phyloP scores from a whole-genome alignment of 2,888 invertebrate species.

The Ophioninae sp. region DNA sequence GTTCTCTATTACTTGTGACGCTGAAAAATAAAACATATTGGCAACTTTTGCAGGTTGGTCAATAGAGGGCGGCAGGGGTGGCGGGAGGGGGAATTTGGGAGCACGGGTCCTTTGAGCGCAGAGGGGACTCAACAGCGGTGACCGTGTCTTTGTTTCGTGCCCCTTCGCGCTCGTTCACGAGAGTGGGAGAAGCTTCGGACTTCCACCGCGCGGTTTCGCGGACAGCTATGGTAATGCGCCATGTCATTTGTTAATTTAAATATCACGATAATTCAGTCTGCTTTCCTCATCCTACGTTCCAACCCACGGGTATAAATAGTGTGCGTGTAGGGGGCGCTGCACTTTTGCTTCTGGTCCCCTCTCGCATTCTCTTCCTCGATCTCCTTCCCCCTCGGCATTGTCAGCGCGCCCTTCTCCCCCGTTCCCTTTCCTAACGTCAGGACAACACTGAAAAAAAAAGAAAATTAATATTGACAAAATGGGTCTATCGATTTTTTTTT shows the following conservation, averaged over 20 bases:
- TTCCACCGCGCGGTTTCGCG: slow-evolving; percentile 69
- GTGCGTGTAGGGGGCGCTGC: slow-evolving; percentile 34
- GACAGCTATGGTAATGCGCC: slow-evolving; percentile 77
- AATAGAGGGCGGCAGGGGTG: not conserved
- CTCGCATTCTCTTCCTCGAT: slow-evolving; percentile 56
- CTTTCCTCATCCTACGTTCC: slow-evolving; percentile 64
- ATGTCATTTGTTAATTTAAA: slow-evolving; percentile 79
- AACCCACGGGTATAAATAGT: slow-evolving; percentile 29
- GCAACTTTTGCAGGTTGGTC: slow-evolving; percentile 1
- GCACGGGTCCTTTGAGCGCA: slow-evolving; percentile 25
- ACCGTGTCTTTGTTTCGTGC: slow-evolving; percentile 61
- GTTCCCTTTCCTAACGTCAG: slow-evolving; percentile 47
- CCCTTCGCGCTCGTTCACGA: slow-evolving; percentile 27
- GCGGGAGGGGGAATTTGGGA: not conserved
- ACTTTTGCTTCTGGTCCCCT: slow-evolving; percentile 56
- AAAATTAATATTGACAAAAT: too few species aligned
- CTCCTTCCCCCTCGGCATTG: slow-evolving; percentile 38
- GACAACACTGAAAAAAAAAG: not conserved
- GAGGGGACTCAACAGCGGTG: slow-evolving; percentile 45
- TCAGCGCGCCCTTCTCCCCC: slow-evolving; percentile 31
- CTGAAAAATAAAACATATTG: not conserved
- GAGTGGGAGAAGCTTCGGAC: slow-evolving; percentile 68
- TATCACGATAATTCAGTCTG: slow-evolving; percentile 78
- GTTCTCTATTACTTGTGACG: not conserved
- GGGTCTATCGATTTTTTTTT: too few species aligned